Base-by-base conservation (phyloP, 2,797 vertebrate species). In the Coregonus sp. region DNA sequence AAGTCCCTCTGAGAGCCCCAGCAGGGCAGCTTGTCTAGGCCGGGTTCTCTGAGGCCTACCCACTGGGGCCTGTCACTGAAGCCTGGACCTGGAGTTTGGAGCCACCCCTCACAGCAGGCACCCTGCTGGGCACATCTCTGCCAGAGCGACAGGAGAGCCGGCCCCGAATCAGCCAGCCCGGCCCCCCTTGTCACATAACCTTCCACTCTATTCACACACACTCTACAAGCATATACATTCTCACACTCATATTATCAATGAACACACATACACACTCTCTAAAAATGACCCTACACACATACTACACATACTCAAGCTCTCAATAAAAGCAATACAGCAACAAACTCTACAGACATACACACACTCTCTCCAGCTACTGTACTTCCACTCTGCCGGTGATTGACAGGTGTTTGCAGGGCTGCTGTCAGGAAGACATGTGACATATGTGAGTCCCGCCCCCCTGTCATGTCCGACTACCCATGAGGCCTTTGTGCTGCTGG, bases 371-470 rank as follows among this genome's bases (percentile, higher is more conserved):
- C 83, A 83, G 76, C 83, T 87, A 67, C 86, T 78, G 78, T 80
- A 89, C 25, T 80, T 91, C 85, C 88, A 91, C 85, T 86, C 81
- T 82, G 89, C 89, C 85, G 93, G 89, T 98, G 98, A 99, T 94
- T 99, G 97, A 96, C 96, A 97, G 92, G 92, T 95, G 91, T 94
- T 96, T 93, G 90, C 92, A 81, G 89, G 83, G 92, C 90, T 91
- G 86, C 85, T 91, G 91, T 93, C 93, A 94, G 85, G 92, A 87
- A 94, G 94, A 96, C 94, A 94, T 89, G 96, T 94, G 94, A 94
- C 96, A 97, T 98, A 94, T 96, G 95, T 95, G 94, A 94, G 90
- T 89, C 91, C 93, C 93, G 90, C 95, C 92, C 92, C 87, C 92
- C 92, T 92, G 92, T 94, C 94, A 94, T 81, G 93, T 94, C 89